Percentiles rank a stretch among this genome's conserved stretches.
These are phyloP conservation scores for Malurus cyaneus DNA, from an alignment of 2,113 vertebrate species.

Conservation along the genomic window DNA sequence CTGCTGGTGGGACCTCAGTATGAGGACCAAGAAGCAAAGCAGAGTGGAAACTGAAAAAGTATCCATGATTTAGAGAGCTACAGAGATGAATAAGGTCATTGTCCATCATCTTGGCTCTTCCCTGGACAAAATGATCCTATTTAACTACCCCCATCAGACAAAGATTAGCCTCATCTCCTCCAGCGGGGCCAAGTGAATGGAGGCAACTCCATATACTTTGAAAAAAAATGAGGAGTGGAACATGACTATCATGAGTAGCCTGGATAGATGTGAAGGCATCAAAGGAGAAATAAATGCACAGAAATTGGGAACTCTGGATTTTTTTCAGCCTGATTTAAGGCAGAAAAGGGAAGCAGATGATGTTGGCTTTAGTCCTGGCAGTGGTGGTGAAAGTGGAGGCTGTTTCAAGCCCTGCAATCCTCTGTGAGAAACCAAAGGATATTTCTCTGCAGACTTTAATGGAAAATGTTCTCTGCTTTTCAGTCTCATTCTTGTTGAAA, in stretches of 20 bases:
- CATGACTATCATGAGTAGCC: not conserved
- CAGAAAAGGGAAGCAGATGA: not conserved
- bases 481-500: constrained; percentile 26
- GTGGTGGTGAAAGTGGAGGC: constrained; percentile 6
- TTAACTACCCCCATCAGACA: not conserved
- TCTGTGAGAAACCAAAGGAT: constrained; percentile 20
- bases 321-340: not conserved
- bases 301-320: not conserved
- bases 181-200: not conserved
- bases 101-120: not conserved
- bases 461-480: constrained; percentile 42
- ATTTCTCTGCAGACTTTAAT: constrained; percentile 27
- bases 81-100: not conserved
- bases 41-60: not conserved
- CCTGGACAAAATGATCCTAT: not conserved
- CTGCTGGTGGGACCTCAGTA: not conserved
- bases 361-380: constrained; percentile 22
- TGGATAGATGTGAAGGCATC: not conserved
- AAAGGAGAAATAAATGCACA: not conserved
- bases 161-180: not conserved
- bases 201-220: not conserved
- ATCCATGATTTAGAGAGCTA: not conserved
- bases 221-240: not conserved
- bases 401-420: not conserved
- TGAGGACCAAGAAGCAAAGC: too few species aligned